Base-by-base conservation (phyloP, 2,888 invertebrate genomes). In the Gerris lacustris region DNA sequence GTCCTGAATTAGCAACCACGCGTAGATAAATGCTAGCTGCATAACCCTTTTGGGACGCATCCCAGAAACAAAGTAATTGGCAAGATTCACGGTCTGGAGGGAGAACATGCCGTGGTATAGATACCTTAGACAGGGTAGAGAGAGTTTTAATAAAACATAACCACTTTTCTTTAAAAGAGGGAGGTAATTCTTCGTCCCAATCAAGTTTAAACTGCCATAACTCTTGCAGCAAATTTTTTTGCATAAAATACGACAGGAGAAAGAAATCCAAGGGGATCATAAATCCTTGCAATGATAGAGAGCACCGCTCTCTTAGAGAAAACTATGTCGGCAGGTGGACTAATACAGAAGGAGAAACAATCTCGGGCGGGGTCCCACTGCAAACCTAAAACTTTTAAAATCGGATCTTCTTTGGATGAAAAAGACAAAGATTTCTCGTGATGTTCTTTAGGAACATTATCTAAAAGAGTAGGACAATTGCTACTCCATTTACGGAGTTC, bases 401-500 rank as follows among this genome's bases (percentile, higher is more conserved):
- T 69, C 2, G 69, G 43, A 44, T 69, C 63, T 43, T 69, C 69
- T 43, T 63, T 63, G 43, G 63, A 63, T 6, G 15, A 67, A 44
- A 69, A 69, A n/a, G 15, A 44, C 6, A 69, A 18, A 11, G 63
- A 18, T 43, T 63, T 62, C 43, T 62, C 17, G 15, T 44, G 44
- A 63, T 69, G 17, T 17, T 44, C 44, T 43, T 63, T 15, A 6
- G 63, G 44, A 69, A 69, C 15, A 7, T 63, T 45, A 1, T 31
- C 2, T 9, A 31, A 15, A 11, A 55, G 55, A 55, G 9, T 15
- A 11, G 55, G 15, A 55, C 55, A 17, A 43, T 69, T 69, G 15
- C 74, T 69, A 9, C 70, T 67, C 75, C 75, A 76, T 68, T 76
- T 74, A 7, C 74, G 67, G 9, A 76, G 68, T 7, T 66, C 45